Evolutionary conservation across 2,113 vertebrate genomes (phyloP), one percentile per base, ranked within the genome.

Genomic region (Struthio camelus): DNA sequence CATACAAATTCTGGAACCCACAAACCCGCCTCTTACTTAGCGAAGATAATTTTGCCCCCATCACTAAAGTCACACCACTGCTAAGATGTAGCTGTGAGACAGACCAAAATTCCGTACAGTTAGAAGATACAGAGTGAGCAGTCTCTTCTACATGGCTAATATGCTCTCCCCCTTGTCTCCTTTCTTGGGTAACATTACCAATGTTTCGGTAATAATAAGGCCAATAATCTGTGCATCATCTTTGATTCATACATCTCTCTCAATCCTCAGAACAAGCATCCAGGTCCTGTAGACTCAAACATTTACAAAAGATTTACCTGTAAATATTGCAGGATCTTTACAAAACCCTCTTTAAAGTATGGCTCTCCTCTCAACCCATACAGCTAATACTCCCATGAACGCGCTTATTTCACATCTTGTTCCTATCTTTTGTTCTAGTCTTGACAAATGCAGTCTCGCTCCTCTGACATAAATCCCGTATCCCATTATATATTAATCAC

Each of bases 401-500:
- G 0, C 14, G 89, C 75, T 87, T 80, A 80, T 73, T 83, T 94
- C 71, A 90, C 48, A 90, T 88, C 93, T 80, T 85, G 23, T 73
- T 93, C 79, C 38, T 80, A 87, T 76, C 87, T 93, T 95, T 87
- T 93, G 71, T 94, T 96, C 79, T 89, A 85, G 89, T 94, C 94
- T 94, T 96, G 92, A 96, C 94, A 96, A 96, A 96, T 42, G 71
- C 87, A 94, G 73, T 95, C 92, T 80, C 30, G 1, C 77, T 93
- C 71, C 76, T 59, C 94, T 88, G 94, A 92, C 90, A 95, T 86
- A 94, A 96, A 95, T 91, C 67, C 92, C 93, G 90, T 88, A 88
- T 75, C 54, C 90, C 87, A 93, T 95, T 90, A 96, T 78, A 94
- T 96, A 94, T 96, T 95, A 96, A 97, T 95, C 94, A 97, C 71